A percentile compares a stretch with the other conserved stretches of the same genome.
phyloP scores from a whole-genome alignment of 2,888 invertebrate genomes.

The Hyppa rectilinea region DNA sequence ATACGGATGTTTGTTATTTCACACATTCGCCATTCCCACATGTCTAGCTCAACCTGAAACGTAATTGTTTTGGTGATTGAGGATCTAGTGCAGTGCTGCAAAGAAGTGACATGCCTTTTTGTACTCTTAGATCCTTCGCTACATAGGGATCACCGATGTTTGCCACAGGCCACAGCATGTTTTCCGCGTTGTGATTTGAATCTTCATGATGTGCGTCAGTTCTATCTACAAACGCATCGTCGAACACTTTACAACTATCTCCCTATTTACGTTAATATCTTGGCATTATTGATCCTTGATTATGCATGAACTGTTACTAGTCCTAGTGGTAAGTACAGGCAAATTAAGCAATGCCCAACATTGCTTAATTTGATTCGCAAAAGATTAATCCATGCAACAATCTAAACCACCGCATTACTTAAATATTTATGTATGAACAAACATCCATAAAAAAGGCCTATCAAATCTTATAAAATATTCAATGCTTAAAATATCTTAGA shows the following conservation, averaged over 20 bases:
- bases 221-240: slow-evolving; percentile 18
- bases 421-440: slow-evolving; percentile 17
- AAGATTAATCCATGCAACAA: neutral
- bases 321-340: neutral
- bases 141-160: neutral
- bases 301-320: neutral
- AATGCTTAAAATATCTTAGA: slow-evolving; percentile 23
- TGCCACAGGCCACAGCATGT: neutral
- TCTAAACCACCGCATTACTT: slow-evolving; percentile 6
- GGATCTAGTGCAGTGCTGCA: neutral
- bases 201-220: neutral
- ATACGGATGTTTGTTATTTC: slow-evolving; percentile 33
- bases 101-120: neutral
- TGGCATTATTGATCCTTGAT: neutral
- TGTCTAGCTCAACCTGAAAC: slow-evolving; percentile 2
- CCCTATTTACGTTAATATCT: neutral
- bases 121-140: neutral
- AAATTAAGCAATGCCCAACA: no score
- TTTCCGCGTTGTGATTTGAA: slow-evolving; percentile 21
- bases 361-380: slow-evolving; percentile 9
- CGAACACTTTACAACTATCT: slow-evolving; percentile 5
- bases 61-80: slow-evolving; percentile 3
- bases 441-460: slow-evolving; percentile 5
- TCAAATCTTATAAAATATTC: slow-evolving; percentile 27
- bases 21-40: slow-evolving; percentile 17